Conservation (phyloP, 2,797 vertebrate genomes). For the Microctenopoma steveboyesi region DNA sequence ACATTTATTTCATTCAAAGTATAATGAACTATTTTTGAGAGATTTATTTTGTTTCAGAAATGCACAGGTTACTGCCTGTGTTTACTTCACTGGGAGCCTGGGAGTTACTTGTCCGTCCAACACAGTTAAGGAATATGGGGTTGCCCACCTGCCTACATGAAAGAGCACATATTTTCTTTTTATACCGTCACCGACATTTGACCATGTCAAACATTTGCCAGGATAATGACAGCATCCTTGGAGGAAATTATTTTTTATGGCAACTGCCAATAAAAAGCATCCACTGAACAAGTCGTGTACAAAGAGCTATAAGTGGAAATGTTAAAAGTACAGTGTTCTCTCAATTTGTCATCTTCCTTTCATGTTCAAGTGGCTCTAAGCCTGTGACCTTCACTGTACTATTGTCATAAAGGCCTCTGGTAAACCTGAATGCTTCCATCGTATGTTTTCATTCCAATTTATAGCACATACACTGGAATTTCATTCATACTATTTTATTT, state of each 20-base stretch:
- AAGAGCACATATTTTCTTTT: conserved; percentile 12
- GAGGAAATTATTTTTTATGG: conserved; percentile 1
- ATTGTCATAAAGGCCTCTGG: not conserved
- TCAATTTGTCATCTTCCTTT: not conserved
- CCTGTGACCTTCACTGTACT: conserved; percentile 1
- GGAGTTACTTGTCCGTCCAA: not conserved
- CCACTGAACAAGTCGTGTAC: not conserved
- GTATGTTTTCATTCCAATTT: conserved; percentile 16
- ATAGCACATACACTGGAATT: not conserved
- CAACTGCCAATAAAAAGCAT: not conserved
- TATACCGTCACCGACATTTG: conserved; percentile 3
- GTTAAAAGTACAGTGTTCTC: not conserved
- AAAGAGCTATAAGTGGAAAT: not conserved
- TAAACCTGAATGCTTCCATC: not conserved
- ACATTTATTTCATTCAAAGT: not conserved
- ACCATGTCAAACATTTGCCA: conserved; percentile 24
- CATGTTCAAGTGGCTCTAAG: not conserved
- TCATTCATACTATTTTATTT: conserved; percentile 4
- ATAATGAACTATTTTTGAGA: not conserved
- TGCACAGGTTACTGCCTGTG: not conserved
- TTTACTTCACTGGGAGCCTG: not conserved
- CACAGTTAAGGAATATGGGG: conserved; percentile 9
- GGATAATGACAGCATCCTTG: conserved; percentile 12
- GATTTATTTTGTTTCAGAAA: not conserved
- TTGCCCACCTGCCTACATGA: conserved; percentile 14